Base-by-base conservation (phyloP, 2,797 vertebrate genomes). In the Rhinichthys osculus region DNA sequence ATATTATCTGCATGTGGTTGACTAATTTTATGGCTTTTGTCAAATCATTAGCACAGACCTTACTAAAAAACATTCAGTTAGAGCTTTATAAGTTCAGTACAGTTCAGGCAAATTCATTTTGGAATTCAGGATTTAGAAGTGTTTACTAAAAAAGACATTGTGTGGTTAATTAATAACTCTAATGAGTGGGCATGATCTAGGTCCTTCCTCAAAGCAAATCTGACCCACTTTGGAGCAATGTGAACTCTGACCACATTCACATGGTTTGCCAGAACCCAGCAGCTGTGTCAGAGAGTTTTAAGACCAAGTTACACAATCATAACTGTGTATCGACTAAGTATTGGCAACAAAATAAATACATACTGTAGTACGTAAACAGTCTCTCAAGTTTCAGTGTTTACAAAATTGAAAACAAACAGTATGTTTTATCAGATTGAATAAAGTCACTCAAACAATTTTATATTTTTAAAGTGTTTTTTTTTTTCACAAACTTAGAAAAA, bases 211-310 rank as follows among this genome's bases (percentile, higher is more conserved):
- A 81, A 47, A 76, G 35, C 47, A 73, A 11, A 40, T 85, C 54
- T 89, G 90, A 91, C 89, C 89, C 71, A 91, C 40, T 92, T 87
- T 72, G n/a, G 33, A 92, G 87, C 91, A 95, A 94, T 94, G 88
- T 92, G 91, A 93, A 92, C 94, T 94, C 88, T 95, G 90, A 90
- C 91, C 93, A 72, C 62, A 77, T 82, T 81, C 44, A 84, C 35
- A 85, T 86, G 69, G 62, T 89, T 82, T 88, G 77, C 91, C 89
- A 71, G 76, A 79, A 83, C 86, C 72, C 78, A 88, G 66, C 84
- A 82, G 71, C 78, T 42, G 78, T 69, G 62, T 33, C 78, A 86
- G 82, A 85, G 82, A 80, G 40, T 47, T 54, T 57, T 27, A 78
- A 19, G 19, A 27, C 57, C 8, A 78, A 19, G 38, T 30, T 70